Evolutionary conservation across 2,797 vertebrate genomes (phyloP), one percentile per base, ranked within the genome.

Genomic region (Mycteria americana): DNA sequence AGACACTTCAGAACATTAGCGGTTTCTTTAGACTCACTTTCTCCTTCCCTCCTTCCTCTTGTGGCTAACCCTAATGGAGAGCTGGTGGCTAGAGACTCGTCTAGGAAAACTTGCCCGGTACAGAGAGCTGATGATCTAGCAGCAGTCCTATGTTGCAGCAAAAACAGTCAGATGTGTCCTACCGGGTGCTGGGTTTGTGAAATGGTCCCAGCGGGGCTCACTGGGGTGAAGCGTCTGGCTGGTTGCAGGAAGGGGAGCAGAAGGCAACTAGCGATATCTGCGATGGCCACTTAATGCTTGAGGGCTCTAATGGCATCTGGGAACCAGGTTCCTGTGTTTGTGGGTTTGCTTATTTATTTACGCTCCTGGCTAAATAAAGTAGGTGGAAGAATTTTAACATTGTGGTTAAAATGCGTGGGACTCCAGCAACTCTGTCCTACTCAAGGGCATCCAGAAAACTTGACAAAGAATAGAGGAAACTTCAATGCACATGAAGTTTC

Each of bases 21-120:
- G 70, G 91, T 88, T 95, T 88, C 92, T 85, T 68, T 41, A 82
- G 64, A 46, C 88, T 95, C 85, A 23, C 84, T 94, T 79, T 90
- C 92, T 96, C 84, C 85, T 96, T 93, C 91, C 48, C 2, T 75
- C 73, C 89, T 92, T 95, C 94, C 90, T 46, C 77, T 93, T 97
- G 95, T 94, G 97, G 96, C 94, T 97, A 94, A 91, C 95, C 87
- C 90, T 97, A 95, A 97, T 96, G 97, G 97, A 97, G 92, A 79
- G 67, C 41, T 84, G 60, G 70, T 88, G 88, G 73, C 89, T 93
- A 62, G 77, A 78, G 74, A n/a, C 67, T 89, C 80, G 54, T 79
- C 87, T 45, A 85, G 53, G 81, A 94, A 92, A 77, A 60, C n/a
- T 73, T 30, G 22, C 41, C 62, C 13, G 3, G 21, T 91, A 93